Evolutionary conservation across 2,797 vertebrate genomes (phyloP).

Genomic region (Stomatorhinus walkeri): DNA sequence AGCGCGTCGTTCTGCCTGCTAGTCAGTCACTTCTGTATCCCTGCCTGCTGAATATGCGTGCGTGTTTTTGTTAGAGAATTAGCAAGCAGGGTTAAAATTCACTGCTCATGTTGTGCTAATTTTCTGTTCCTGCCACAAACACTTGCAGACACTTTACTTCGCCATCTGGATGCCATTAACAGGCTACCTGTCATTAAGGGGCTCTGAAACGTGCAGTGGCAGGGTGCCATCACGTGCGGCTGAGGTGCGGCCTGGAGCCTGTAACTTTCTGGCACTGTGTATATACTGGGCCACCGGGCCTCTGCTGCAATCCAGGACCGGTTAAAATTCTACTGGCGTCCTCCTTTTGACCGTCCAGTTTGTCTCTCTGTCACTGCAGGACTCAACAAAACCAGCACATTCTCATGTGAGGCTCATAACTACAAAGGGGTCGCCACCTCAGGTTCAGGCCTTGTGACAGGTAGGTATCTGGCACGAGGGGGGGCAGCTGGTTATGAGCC

Average conservation of each 20-base stretch:
- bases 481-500: neutral
- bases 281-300: neutral
- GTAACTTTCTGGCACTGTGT: neutral
- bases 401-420: constrained; percentile 85
- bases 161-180: constrained; percentile 31
- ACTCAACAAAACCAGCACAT: constrained; percentile 73
- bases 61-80: neutral
- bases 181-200: constrained; percentile 39
- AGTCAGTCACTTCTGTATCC: too few relatives aligned
- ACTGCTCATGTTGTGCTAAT: neutral
- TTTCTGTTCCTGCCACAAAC: neutral
- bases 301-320: neutral
- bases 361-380: constrained; percentile 48
- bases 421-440: constrained; percentile 78
- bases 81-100: neutral
- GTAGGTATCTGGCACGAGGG: constrained; percentile 44
- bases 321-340: neutral
- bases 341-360: neutral
- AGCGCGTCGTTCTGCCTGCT: neutral
- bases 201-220: constrained; percentile 18
- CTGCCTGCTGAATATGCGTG: neutral
- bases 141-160: constrained; percentile 30
- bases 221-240: too few relatives aligned
- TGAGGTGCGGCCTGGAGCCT: neutral
- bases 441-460: constrained; percentile 68